These are phyloP conservation scores for Epinotia ramella DNA, from an alignment of 2,888 invertebrate genomes.

Conservation along the genomic window DNA sequence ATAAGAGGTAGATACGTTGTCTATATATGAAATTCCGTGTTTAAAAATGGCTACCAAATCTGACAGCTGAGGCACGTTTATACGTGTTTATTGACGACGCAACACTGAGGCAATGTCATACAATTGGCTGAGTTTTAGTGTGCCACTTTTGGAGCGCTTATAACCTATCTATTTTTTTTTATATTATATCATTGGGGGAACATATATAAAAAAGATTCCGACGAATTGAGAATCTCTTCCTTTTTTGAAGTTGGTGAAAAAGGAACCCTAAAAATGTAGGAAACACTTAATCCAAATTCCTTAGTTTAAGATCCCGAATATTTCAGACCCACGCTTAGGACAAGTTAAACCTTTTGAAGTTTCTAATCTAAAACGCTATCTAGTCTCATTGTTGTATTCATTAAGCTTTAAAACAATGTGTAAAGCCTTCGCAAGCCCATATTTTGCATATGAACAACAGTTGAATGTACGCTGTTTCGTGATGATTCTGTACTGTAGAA, in stretches of 20 bases:
- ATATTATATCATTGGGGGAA: no score
- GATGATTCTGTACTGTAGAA: neutral
- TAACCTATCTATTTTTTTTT: no score
- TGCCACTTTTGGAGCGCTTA: no score
- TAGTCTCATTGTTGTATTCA: constrained; percentile 22
- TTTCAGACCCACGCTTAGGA: no score
- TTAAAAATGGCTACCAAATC: no score
- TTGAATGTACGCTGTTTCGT: neutral
- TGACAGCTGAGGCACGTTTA: no score
- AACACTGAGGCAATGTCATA: no score
- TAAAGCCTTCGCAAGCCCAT: constrained; percentile 11
- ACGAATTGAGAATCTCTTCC: neutral
- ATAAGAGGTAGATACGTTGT: no score
- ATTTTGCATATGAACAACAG: constrained; percentile 26
- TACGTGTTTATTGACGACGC: no score
- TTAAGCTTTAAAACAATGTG: constrained; percentile 11
- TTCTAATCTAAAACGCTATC: constrained; percentile 15
- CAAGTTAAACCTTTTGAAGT: constrained; percentile 3
- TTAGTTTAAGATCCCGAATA: neutral
- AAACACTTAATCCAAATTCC: neutral
- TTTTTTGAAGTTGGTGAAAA: neutral
- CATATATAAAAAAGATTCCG: no score
- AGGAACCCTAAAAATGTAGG: neutral
- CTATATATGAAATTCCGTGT: no score
- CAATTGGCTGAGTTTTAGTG: no score